Percentiles rank a stretch among this genome's conserved stretches.
These are phyloP conservation scores for Drosophila dunni DNA, from an alignment of 1,140 invertebrate species.

Conservation along the genomic window DNA sequence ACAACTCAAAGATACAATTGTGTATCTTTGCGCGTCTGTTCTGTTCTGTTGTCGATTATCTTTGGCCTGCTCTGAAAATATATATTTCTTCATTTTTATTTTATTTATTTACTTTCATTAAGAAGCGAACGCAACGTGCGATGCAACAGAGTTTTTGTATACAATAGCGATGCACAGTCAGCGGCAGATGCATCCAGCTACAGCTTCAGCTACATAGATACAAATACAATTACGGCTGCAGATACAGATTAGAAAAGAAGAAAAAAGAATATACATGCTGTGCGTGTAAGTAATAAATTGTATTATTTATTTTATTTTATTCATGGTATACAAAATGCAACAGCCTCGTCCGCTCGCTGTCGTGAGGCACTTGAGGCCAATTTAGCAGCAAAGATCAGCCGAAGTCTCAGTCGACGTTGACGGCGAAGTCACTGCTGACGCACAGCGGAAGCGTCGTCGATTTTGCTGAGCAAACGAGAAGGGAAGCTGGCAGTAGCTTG, in stretches of 20 bases:
- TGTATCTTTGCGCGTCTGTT: not conserved
- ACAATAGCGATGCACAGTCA: slow-evolving; percentile 41
- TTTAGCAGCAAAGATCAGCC: slow-evolving; percentile 57
- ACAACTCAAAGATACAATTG: not conserved
- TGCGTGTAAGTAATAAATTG: slow-evolving; percentile 68
- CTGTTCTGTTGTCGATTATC: slow-evolving; percentile 42
- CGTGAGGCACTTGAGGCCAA: slow-evolving; percentile 57
- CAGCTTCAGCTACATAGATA: slow-evolving; percentile 31
- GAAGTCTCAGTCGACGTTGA: slow-evolving; percentile 19
- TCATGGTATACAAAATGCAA: slow-evolving; percentile 29
- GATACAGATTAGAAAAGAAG: slow-evolving; percentile 14
- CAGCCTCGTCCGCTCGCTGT: not conserved
- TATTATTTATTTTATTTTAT: slow-evolving; percentile 83
- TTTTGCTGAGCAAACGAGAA: slow-evolving; percentile 36
- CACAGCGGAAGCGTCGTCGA: slow-evolving; percentile 70
- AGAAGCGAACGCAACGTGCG: slow-evolving; percentile 41
- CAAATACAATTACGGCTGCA: not conserved
- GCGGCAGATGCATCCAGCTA: slow-evolving; percentile 61
- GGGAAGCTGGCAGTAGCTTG: slow-evolving; percentile 19
- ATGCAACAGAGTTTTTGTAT: slow-evolving; percentile 45
- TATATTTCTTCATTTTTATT: slow-evolving; percentile 78
- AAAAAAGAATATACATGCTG: slow-evolving; percentile 52
- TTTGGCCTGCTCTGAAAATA: slow-evolving; percentile 54
- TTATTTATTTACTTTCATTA: slow-evolving; percentile 77
- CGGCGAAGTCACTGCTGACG: slow-evolving; percentile 28